Conservation (phyloP, 1,140 invertebrate species). For the Drosophila lowei region DNA sequence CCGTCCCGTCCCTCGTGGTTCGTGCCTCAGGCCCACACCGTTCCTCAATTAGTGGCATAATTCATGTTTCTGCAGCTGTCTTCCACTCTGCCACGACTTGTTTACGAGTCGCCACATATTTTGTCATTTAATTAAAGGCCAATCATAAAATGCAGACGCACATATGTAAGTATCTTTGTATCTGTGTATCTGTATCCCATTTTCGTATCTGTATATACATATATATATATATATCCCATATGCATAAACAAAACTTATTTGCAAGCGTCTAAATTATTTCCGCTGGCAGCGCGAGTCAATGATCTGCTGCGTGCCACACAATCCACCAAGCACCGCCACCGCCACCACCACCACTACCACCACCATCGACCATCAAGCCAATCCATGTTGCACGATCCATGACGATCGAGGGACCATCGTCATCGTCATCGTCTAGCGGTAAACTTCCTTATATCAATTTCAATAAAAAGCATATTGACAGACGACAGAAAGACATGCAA, state of each 20-base stretch:
- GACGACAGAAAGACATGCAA: slow-evolving; percentile 45
- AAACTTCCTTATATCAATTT: slow-evolving; percentile 75
- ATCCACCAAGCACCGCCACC: slow-evolving; percentile 18
- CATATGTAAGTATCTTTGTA: slow-evolving; percentile 22
- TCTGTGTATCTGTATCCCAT: not conserved
- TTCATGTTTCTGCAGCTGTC: slow-evolving; percentile 64
- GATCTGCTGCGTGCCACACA: slow-evolving; percentile 29
- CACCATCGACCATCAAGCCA: slow-evolving; percentile 4
- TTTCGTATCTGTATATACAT: slow-evolving; percentile 6
- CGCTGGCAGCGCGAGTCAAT: slow-evolving; percentile 60
- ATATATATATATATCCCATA: slow-evolving; percentile 29
- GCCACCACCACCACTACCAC: not conserved
- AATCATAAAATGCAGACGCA: slow-evolving; percentile 71
- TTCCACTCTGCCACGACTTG: slow-evolving; percentile 45
- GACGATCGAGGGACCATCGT: slow-evolving; percentile 18
- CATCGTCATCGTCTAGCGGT: slow-evolving; percentile 40
- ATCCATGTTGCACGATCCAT: slow-evolving; percentile 27
- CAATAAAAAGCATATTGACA: slow-evolving; percentile 74
- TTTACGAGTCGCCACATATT: slow-evolving; percentile 72
- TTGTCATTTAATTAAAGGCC: slow-evolving; percentile 80
- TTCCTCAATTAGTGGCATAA: slow-evolving; percentile 75
- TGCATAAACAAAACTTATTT: slow-evolving; percentile 67
- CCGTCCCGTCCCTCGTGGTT: too few relatives aligned
- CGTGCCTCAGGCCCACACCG: slow-evolving; percentile 41
- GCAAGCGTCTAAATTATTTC: slow-evolving; percentile 73